A percentile compares a stretch with the other conserved stretches of the same genome.
These are phyloP conservation scores for Neocrepidodera transversa DNA, from an alignment of 2,888 invertebrate species.

Conservation along the genomic window DNA sequence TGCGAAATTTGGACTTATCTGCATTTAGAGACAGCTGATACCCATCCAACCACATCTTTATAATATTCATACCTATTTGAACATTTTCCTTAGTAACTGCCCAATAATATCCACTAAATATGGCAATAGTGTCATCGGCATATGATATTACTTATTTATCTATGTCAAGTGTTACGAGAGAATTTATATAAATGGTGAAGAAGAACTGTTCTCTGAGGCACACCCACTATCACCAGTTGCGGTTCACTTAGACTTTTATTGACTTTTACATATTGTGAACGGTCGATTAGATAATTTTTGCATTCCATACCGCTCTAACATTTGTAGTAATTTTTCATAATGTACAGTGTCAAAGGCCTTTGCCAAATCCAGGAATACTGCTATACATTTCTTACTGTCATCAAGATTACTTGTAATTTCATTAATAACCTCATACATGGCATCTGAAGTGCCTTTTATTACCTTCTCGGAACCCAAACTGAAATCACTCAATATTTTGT, in stretches of 20 bases:
- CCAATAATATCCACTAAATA: no score
- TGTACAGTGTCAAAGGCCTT: background rate
- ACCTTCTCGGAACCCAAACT: no score
- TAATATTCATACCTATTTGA: conserved; percentile 4
- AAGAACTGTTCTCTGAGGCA: conserved; percentile 9
- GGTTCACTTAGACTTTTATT: conserved; percentile 9
- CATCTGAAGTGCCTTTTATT: background rate
- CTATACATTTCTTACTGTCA: conserved; percentile 4
- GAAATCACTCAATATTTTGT: no score
- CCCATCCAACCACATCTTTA: no score
- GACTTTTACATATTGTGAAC: conserved; percentile 7
- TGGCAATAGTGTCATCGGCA: conserved; percentile 1
- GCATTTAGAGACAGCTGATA: background rate
- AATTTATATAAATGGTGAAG: conserved; percentile 4
- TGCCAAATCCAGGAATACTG: background rate
- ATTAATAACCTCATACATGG: conserved; percentile 4
- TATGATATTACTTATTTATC: conserved; percentile 6
- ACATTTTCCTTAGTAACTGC: conserved; percentile 1
- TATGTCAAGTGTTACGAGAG: background rate
- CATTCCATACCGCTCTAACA: background rate
- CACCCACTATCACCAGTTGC: conserved; percentile 8
- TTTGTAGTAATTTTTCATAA: background rate
- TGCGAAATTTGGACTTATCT: background rate
- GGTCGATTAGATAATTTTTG: conserved; percentile 2
- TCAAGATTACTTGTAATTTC: conserved; percentile 2